Base-by-base conservation (phyloP, 2,888 invertebrate genomes). In the Dicycla oo region DNA sequence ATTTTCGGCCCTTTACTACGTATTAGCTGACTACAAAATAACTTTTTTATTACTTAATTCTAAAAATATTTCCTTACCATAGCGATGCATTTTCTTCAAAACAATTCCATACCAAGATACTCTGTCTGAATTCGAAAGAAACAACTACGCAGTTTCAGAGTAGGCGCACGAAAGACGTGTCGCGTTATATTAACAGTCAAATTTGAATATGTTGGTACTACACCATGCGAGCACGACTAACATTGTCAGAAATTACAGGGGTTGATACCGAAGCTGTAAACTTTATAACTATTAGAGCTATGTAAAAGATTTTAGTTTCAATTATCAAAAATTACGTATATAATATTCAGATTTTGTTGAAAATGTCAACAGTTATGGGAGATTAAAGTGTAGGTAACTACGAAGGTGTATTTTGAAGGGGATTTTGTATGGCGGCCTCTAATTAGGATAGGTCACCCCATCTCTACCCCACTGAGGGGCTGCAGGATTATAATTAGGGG, bases 161-260 rank as follows among this genome's bases (percentile, higher is more conserved):
- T 54, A 60, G 56, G 60, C 57, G 53, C 23, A 73, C 20, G 43
- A 68, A 80, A 73, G 73, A 86, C 86, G 85, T 87, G 87, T 88
- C 86, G 80, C 79, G 86, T 86, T 82, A 85, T 85, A 87, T 87
- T 88, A 88, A 86, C 86, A 83, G 80, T 81, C 80, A 79, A 85
- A 90, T 88, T 88, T 88, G 84, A 88, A 88, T 87, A 89, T 65
- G 84, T 78, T 70, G 84, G 47, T 75, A 63, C 53, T 47, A 40
- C 61, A 64, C 30, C 65, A 74, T 77, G 68, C 77, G 81, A 70
- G 71, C 66, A 75, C 40, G 61, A 70, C 51, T 60, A 49, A 66
- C 43, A 69, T 78, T 78, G 68, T n/a, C 5, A 57, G 49, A 51
- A 80, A 85, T 80, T 75, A 80, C 60, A 70, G 56, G 66, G 63